A percentile compares a stretch with the other conserved stretches of the same genome.
phyloP scores from a whole-genome alignment of 2,797 vertebrate genomes.

The Epinephelus awoara region DNA sequence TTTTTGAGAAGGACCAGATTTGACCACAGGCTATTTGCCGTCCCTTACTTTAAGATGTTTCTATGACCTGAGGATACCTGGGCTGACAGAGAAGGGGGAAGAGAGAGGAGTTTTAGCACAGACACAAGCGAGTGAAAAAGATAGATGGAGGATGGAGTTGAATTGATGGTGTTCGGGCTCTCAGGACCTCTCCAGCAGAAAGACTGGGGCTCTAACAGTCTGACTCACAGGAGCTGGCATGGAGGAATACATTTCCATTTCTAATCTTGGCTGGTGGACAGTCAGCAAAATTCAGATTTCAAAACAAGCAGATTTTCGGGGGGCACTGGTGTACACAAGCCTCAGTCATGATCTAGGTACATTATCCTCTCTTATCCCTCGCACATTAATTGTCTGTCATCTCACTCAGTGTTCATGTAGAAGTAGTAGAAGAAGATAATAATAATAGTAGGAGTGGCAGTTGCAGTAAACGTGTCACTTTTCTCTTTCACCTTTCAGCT shows the following conservation, averaged over 20 bases:
- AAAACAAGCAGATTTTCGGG: slow-evolving; percentile 39
- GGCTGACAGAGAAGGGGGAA: neutral
- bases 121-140: slow-evolving; percentile 22
- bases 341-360: slow-evolving; percentile 1
- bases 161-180: slow-evolving; percentile 49
- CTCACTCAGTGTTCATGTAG: neutral
- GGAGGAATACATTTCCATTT: slow-evolving; percentile 61
- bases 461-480: slow-evolving; percentile 42
- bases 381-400: neutral
- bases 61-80: slow-evolving; percentile 1
- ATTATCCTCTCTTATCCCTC: neutral
- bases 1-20: neutral
- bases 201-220: slow-evolving; percentile 31
- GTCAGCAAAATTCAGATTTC: slow-evolving; percentile 51
- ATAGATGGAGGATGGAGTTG: slow-evolving; percentile 8
- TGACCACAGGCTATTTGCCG: neutral
- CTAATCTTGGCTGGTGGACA: slow-evolving; percentile 52
- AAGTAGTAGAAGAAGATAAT: neutral
- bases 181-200: slow-evolving; percentile 36
- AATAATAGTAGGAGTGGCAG: slow-evolving; percentile 13
- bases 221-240: slow-evolving; percentile 50
- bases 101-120: neutral
- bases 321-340: slow-evolving; percentile 1
- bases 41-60: neutral
- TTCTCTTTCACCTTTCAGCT: slow-evolving; percentile 56